These are phyloP conservation scores for Hymenopus coronatus DNA, from an alignment of 2,888 invertebrate species.

Conservation along the genomic window DNA sequence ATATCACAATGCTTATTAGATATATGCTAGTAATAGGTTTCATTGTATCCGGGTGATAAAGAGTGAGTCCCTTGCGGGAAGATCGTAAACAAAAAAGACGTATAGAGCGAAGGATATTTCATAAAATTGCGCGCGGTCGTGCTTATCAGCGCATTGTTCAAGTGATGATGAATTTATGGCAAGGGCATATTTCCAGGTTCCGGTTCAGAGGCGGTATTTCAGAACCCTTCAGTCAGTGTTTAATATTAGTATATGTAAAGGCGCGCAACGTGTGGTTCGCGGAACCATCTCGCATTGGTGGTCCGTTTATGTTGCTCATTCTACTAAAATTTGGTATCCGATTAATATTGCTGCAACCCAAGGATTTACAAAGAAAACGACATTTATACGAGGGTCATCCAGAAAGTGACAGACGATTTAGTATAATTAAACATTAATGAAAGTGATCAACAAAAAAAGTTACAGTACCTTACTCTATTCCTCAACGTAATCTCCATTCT, in stretches of 20 bases:
- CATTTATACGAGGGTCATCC: too few species aligned
- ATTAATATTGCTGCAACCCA: too few species aligned
- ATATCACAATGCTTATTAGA: neutral
- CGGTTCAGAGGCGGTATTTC: neutral
- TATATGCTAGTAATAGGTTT: neutral
- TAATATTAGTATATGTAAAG: neutral
- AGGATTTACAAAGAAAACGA: too few species aligned
- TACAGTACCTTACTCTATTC: too few species aligned
- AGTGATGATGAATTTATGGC: neutral
- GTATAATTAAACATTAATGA: too few species aligned
- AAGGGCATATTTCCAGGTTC: neutral
- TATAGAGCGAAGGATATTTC: neutral
- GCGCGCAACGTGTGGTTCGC: neutral
- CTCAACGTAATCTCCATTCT: too few species aligned
- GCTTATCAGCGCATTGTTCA: neutral
- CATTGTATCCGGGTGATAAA: neutral
- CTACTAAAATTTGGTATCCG: too few species aligned
- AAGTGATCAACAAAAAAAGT: too few species aligned
- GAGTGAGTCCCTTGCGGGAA: neutral
- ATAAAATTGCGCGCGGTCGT: neutral
- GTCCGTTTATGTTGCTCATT: too few species aligned
- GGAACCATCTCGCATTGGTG: neutral
- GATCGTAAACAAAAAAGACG: neutral
- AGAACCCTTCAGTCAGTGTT: neutral
- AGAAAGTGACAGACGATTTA: too few species aligned